Evolutionary conservation across 2,113 vertebrate genomes (phyloP), one percentile per base, ranked within the genome.

Genomic region (Gavia stellata): DNA sequence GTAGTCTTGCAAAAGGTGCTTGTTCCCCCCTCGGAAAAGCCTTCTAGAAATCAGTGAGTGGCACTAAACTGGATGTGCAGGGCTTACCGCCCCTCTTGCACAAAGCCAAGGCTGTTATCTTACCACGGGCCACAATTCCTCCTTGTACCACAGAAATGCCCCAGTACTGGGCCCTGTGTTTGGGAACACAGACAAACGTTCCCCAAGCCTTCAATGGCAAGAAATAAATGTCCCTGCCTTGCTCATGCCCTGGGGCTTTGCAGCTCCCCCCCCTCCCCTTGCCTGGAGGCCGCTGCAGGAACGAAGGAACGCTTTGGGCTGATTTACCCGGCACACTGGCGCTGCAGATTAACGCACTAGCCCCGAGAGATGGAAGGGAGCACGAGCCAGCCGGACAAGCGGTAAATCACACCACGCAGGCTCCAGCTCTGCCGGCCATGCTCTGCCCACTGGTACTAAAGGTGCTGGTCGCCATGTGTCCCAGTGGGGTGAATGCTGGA

Each of bases 1-100:
- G 18, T 12, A 19, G 4, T 15, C 3, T 0, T 36, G 21, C 1
- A 17, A 44, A 84, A 52, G 56, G 16, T 6, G 11, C 26, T 72
- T 0, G 0, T 47, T 26, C 1, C 8, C 8, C 19, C 4, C 20
- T 28, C 49, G 2, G 0, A 31, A 62, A 70, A 81, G 9, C 47
- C 29, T 23, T n/a, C 33, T 45, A 38, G 50, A 26, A 53, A 58
- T 20, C 34, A 34, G 36, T 7, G 42, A 34, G n/a, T n/a, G 59
- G n/a, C 19, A 29, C 36, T 20, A 13, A 61, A 50, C 3, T 13
- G 40, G 28, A 5, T 10, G 10, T 3, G 10, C 15, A 34, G 50
- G 20, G 44, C 21, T 81, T 20, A 33, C 29, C 36, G 47, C 40
- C 23, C 20, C 36, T 70, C 40, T 34, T 24, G 40, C 26, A 33